Evolutionary conservation across 2,113 vertebrate genomes (phyloP), one percentile per base, ranked within the genome.

Genomic region (Plecotus auritus): DNA sequence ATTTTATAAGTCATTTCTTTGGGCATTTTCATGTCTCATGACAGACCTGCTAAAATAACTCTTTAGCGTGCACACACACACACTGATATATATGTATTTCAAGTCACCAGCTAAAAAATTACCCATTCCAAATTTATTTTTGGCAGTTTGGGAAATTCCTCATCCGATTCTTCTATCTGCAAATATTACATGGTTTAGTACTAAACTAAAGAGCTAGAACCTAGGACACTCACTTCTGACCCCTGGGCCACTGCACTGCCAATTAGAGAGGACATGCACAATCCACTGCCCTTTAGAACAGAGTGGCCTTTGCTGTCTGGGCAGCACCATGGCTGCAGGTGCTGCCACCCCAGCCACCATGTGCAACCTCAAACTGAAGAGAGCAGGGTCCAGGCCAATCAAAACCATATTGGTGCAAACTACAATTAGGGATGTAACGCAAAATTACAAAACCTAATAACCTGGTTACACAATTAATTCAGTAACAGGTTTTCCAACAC

Each of bases 101-200:
- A 0, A 97, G 96, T 74, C 90, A 93, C 83, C 85, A 90, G 90
- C 90, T 77, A 14, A 73, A 61, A 90, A 72, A 90, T 23, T 84
- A 91, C 85, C 93, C 37, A 35, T 92, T 92, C 86, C 76, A 93
- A 91, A 96, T 97, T 96, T 97, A 97, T 95, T 98, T 98, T 93
- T 95, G 97, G 97, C 97, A 96, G 90, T 90, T 94, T 80, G 84
- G 97, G 95, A 97, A 97, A 98, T 85, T 97, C 89, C 95, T 97
- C 83, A 83, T 86, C 94, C 86, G 90, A 83, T 78, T 85, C 67
- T 59, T 89, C 77, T 61, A 89, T 93, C 97, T 97, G 91, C 76
- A 95, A 97, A 93, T 90, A 95, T 83, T 73, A 96, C 77, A 96
- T 91, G 85, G 95, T 95, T 97, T 87, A 83, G 64, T 84, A 77